phyloP scores from a whole-genome alignment of 2,888 invertebrate genomes.

The Philereme vetulata region DNA sequence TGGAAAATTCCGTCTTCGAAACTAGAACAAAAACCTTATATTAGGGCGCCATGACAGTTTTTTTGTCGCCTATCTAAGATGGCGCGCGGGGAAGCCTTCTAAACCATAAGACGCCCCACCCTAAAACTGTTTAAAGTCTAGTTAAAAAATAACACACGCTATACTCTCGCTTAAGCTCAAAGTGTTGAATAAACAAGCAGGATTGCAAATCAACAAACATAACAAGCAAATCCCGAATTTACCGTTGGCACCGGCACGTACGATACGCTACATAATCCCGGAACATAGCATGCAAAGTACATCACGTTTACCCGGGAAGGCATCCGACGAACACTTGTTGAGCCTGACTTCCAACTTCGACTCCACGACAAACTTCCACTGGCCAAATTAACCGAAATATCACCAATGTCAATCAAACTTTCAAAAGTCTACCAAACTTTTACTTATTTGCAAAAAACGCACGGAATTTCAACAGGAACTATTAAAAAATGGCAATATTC shows the following conservation, averaged over 20 bases:
- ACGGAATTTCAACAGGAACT: slow-evolving; percentile 53
- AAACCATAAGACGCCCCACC: slow-evolving; percentile 83
- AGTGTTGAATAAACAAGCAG: slow-evolving; percentile 46
- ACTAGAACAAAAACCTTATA: slow-evolving; percentile 58
- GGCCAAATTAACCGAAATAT: slow-evolving; percentile 54
- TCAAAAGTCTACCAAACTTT: slow-evolving; percentile 39
- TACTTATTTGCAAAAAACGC: slow-evolving; percentile 27
- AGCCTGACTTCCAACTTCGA: slow-evolving; percentile 66
- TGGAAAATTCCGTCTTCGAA: slow-evolving; percentile 36
- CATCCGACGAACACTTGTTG: slow-evolving; percentile 81
- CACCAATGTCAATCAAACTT: slow-evolving; percentile 44
- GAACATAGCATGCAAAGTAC: slow-evolving; percentile 78
- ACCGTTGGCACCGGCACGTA: slow-evolving; percentile 43
- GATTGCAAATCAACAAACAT: slow-evolving; percentile 60
- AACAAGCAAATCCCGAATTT: slow-evolving; percentile 62
- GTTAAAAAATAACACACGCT: slow-evolving; percentile 39
- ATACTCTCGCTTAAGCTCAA: slow-evolving; percentile 32
- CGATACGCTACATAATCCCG: slow-evolving; percentile 66
- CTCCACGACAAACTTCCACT: slow-evolving; percentile 47
- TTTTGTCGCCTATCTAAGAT: slow-evolving; percentile 78
- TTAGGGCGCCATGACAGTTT: slow-evolving; percentile 78
- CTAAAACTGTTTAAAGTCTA: slow-evolving; percentile 48
- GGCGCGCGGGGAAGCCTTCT: slow-evolving; percentile 71
- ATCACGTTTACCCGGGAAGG: slow-evolving; percentile 78
- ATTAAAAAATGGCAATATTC: slow-evolving; percentile 25